A percentile compares a stretch with the other conserved stretches of the same genome.
Evolutionary conservation across 1,140 invertebrate genomes (phyloP).

Genomic region (Solenopsis fugax): DNA sequence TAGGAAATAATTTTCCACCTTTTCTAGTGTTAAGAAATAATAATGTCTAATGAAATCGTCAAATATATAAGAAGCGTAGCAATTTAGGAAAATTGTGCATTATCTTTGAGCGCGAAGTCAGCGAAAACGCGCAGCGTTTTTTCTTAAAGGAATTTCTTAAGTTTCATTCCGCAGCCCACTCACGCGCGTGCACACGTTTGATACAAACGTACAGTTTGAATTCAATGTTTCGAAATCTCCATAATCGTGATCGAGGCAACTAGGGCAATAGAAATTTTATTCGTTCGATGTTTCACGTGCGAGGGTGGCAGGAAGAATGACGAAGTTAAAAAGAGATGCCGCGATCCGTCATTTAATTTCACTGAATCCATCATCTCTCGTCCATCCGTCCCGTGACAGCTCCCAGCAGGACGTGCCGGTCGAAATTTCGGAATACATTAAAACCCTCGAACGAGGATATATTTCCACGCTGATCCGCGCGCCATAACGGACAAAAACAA

Average conservation of each 20-base stretch:
- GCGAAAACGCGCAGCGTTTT: constrained; percentile 19
- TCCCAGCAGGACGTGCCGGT: constrained; percentile 44
- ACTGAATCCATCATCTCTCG: constrained; percentile 56
- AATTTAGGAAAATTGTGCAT: constrained; percentile 29
- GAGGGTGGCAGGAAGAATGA: background rate
- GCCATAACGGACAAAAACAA: constrained; percentile 63
- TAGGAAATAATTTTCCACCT: background rate
- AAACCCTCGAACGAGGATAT: constrained; percentile 55
- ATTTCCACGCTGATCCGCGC: constrained; percentile 2
- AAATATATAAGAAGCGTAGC: constrained; percentile 17
- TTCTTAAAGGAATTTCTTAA: constrained; percentile 45
- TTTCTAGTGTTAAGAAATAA: constrained; percentile 15
- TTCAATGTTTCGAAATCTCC: constrained; percentile 43
- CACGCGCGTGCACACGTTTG: constrained; percentile 15
- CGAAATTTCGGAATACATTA: constrained; percentile 61
- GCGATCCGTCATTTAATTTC: constrained; percentile 58
- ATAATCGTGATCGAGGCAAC: constrained; percentile 47
- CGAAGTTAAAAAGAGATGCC: constrained; percentile 40
- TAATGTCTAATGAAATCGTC: constrained; percentile 28
- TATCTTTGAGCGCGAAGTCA: constrained; percentile 27
- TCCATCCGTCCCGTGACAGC: constrained; percentile 44
- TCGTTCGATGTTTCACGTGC: constrained; percentile 7
- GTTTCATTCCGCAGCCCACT: constrained; percentile 31
- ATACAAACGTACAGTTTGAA: constrained; percentile 36
- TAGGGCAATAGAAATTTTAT: constrained; percentile 60